Percentiles rank a stretch among this genome's conserved stretches.
Evolutionary conservation across 2,888 invertebrate species (phyloP).

Genomic region (Heliconius ethilla): DNA sequence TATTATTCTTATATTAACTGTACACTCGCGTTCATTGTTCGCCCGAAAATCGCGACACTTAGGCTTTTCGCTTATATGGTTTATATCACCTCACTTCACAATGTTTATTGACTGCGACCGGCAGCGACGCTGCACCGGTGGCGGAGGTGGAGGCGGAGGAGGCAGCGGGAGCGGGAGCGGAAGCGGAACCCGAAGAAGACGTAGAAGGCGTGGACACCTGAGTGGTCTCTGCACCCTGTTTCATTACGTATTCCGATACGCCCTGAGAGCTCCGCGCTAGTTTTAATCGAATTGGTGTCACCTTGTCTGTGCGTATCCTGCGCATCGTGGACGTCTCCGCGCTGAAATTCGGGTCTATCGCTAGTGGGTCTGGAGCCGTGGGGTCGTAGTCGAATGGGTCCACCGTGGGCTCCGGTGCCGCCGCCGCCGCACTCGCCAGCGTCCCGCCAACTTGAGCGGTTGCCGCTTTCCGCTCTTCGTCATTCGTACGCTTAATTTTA

Average conservation of each 20-base stretch:
- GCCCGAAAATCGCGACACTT: neutral
- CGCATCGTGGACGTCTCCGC: slow-evolving; percentile 72
- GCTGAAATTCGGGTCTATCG: slow-evolving; percentile 71
- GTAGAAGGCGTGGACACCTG: neutral
- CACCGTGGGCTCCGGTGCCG: slow-evolving; percentile 60
- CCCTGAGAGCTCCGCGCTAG: slow-evolving; percentile 91
- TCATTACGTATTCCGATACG: slow-evolving; percentile 83
- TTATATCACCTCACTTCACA: slow-evolving; percentile 94
- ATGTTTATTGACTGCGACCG: slow-evolving; percentile 88
- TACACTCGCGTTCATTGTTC: slow-evolving; percentile 42
- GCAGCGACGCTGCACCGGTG: slow-evolving; percentile 50
- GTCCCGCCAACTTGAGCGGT: slow-evolving; percentile 52
- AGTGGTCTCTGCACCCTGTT: slow-evolving; percentile 59
- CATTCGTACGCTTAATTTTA: slow-evolving; percentile 84
- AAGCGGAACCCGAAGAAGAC: slow-evolving; percentile 52
- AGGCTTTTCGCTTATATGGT: slow-evolving; percentile 50
- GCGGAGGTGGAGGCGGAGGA: slow-evolving; percentile 42
- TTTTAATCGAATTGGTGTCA: slow-evolving; percentile 92
- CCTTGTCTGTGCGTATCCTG: slow-evolving; percentile 84
- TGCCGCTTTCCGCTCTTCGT: slow-evolving; percentile 61
- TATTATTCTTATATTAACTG: slow-evolving; percentile 50
- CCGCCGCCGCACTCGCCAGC: slow-evolving; percentile 54
- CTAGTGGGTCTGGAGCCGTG: slow-evolving; percentile 72
- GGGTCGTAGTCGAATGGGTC: slow-evolving; percentile 78
- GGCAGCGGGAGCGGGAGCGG: slow-evolving; percentile 53